These are phyloP conservation scores for Stomatorhinus ivindoensis DNA, from an alignment of 2,113 vertebrate species.

Conservation along the genomic window DNA sequence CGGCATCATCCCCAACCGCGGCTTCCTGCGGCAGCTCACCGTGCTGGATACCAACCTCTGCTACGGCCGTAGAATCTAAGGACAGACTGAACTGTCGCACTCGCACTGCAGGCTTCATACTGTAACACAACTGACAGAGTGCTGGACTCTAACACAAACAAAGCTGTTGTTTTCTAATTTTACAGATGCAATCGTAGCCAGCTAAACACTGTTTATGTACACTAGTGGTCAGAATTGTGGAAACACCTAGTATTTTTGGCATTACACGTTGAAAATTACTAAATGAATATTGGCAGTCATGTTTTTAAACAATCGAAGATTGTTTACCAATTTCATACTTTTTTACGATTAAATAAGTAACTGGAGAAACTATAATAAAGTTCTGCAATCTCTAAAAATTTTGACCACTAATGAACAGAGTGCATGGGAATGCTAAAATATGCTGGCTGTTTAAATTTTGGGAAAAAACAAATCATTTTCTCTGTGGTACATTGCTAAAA, in stretches of 20 bases:
- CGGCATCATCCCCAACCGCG: constrained; percentile 60
- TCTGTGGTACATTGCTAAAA: not conserved
- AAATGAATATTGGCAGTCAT: too few species aligned
- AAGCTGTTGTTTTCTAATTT: not conserved
- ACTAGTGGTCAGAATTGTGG: not conserved
- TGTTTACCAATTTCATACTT: too few species aligned
- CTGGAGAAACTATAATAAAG: too few species aligned
- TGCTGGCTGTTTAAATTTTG: not conserved
- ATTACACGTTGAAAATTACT: too few species aligned
- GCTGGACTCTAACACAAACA: too few species aligned
- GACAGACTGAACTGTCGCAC: too few species aligned
- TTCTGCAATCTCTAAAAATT: too few species aligned
- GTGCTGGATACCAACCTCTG: constrained; percentile 52
- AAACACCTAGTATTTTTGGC: too few species aligned
- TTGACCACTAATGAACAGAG: constrained; percentile 1
- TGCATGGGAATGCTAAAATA: constrained; percentile 56
- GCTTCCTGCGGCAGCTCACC: constrained; percentile 65
- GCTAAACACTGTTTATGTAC: not conserved
- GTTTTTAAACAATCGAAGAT: too few species aligned
- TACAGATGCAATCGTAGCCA: not conserved
- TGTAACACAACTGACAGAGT: too few species aligned
- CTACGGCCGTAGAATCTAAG: constrained; percentile 29
- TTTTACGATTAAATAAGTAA: too few species aligned
- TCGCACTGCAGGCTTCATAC: too few species aligned
- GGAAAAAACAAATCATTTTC: not conserved